phyloP scores from a whole-genome alignment of 2,888 invertebrate species.

The Spatulosminthurus flaviceps region DNA sequence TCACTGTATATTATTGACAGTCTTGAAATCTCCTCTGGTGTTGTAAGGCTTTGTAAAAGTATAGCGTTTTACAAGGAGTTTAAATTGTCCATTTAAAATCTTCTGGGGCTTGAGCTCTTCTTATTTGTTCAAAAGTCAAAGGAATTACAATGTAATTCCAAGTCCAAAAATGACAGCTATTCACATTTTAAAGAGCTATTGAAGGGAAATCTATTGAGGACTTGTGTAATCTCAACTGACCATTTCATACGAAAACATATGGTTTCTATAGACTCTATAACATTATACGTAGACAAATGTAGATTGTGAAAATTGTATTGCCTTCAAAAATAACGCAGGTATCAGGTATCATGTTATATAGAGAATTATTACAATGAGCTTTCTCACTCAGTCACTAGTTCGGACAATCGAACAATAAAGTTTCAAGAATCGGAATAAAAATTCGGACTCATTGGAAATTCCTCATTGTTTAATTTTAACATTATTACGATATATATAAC shows the following conservation, averaged over 20 bases:
- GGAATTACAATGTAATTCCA: background rate
- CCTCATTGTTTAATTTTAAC: background rate
- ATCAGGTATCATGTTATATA: too few species aligned
- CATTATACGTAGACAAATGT: too few species aligned
- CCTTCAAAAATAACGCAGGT: too few species aligned
- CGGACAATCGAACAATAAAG: background rate
- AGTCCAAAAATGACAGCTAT: constrained; percentile 4
- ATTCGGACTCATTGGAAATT: background rate
- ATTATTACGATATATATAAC: too few species aligned
- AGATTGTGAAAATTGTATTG: too few species aligned
- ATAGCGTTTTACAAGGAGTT: background rate
- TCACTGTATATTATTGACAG: background rate
- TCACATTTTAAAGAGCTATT: background rate
- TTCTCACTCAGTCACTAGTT: too few species aligned
- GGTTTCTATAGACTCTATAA: too few species aligned
- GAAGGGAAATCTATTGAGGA: background rate
- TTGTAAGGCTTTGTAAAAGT: too few species aligned
- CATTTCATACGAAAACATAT: too few species aligned
- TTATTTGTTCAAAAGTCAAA: background rate
- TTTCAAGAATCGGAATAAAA: background rate
- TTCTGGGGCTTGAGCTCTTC: background rate
- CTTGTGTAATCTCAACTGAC: background rate
- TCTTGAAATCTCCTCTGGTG: background rate
- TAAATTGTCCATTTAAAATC: background rate
- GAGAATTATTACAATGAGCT: background rate